phyloP scores from a whole-genome alignment of 2,888 invertebrate species.

The Amphipoea oculea region DNA sequence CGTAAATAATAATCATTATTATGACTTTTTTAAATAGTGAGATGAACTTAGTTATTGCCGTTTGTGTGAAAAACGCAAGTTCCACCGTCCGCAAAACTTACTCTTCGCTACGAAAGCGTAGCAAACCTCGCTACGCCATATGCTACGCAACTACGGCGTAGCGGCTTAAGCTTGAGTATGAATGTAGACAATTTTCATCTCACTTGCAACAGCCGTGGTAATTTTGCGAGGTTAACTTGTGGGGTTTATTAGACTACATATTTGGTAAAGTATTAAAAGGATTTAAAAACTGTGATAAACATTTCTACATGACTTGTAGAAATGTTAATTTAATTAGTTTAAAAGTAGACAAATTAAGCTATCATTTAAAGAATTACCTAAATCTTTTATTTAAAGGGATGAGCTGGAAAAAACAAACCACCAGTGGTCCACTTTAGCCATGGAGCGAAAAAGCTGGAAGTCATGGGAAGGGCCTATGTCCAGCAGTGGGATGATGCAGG shows the following conservation, averaged over 20 bases:
- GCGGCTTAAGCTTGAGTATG: background rate
- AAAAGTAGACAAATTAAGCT: background rate
- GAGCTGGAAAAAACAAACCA: background rate
- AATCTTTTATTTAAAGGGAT: background rate
- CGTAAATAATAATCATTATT: background rate
- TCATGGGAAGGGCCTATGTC: background rate
- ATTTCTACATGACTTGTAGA: background rate
- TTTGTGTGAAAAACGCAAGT: background rate
- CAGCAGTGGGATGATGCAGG: background rate
- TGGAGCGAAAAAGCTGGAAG: background rate
- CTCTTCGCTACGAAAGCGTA: conserved; percentile 8
- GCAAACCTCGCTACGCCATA: conserved; percentile 20
- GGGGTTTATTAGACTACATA: background rate
- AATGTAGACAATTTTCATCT: conserved; percentile 20
- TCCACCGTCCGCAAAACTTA: background rate
- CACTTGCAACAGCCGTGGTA: conserved; percentile 1
- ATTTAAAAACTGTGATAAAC: background rate
- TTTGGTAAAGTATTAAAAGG: background rate
- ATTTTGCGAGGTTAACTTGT: conserved; percentile 14
- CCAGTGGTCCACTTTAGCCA: background rate
- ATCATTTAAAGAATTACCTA: background rate
- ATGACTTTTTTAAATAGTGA: background rate
- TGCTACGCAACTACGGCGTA: conserved; percentile 38
- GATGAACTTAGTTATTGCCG: no score
- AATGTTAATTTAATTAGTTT: background rate